Evolutionary conservation across 2,113 vertebrate species (phyloP).

Genomic region (Sphyrna mokarran): DNA sequence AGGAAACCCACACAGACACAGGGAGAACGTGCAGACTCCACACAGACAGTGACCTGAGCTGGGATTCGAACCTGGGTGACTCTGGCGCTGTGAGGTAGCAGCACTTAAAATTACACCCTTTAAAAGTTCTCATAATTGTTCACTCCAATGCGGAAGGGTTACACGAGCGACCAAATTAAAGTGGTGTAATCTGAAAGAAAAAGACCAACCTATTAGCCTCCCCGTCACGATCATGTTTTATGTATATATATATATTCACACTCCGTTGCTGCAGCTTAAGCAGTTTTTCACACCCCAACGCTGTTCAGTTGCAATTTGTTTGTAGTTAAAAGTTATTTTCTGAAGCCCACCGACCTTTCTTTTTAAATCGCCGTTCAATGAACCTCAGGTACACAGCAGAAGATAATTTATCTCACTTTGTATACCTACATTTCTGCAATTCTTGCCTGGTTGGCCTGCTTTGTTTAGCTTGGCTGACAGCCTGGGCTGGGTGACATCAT

Average conservation of each 20-base stretch:
- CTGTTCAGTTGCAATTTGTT: not conserved
- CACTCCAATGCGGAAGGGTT: not conserved
- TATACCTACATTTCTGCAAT: not conserved
- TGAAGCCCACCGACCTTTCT: not conserved
- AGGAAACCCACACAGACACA: too few species aligned
- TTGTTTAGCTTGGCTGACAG: not conserved
- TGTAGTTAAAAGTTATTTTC: too few species aligned
- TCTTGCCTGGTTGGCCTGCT: not conserved
- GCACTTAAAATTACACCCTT: too few species aligned
- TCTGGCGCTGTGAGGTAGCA: too few species aligned
- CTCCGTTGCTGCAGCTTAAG: not conserved
- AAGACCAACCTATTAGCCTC: too few species aligned
- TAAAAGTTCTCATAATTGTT: not conserved
- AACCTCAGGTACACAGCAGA: not conserved
- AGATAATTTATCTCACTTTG: not conserved
- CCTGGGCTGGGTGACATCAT: not conserved
- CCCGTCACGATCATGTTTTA: too few species aligned
- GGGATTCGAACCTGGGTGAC: too few species aligned
- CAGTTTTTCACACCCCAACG: not conserved
- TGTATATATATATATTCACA: not conserved
- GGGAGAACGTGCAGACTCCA: too few species aligned
- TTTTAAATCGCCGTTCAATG: not conserved
- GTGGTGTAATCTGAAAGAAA: not conserved
- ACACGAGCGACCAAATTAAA: not conserved
- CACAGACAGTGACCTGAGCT: too few species aligned